phyloP scores from a whole-genome alignment of 2,888 invertebrate species.

The Bellardia pandia region DNA sequence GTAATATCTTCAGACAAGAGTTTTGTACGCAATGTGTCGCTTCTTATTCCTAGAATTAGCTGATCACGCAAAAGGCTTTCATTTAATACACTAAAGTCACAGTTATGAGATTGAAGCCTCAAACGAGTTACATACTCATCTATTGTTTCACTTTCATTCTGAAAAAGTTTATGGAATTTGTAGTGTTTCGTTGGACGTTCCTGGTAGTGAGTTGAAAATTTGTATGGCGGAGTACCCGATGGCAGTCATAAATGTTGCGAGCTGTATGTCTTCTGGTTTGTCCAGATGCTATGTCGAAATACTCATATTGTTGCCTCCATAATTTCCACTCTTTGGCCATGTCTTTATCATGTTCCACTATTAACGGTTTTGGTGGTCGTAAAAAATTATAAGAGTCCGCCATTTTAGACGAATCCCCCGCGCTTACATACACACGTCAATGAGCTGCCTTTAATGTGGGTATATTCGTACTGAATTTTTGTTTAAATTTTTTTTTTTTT shows the following conservation, averaged over 20 bases:
- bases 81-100: neutral
- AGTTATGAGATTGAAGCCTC: neutral
- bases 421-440: too few species aligned
- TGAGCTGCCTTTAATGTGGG: too few species aligned
- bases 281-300: conserved; percentile 15
- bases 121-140: conserved; percentile 7
- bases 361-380: conserved; percentile 11
- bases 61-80: neutral
- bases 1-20: too few species aligned
- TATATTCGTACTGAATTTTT: too few species aligned
- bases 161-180: conserved; percentile 18
- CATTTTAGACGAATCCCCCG: too few species aligned
- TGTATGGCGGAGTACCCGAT: conserved; percentile 18
- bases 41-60: neutral
- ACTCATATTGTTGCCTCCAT: conserved; percentile 28
- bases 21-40: too few species aligned
- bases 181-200: neutral
- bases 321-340: conserved; percentile 22
- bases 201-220: neutral
- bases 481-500: too few species aligned
- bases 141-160: conserved; percentile 6
- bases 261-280: neutral
- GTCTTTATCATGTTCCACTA: conserved; percentile 8
- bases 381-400: conserved; percentile 2
- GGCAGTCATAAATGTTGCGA: conserved; percentile 1